A percentile compares a stretch with the other conserved stretches of the same genome.
phyloP scores from a whole-genome alignment of 1,140 invertebrate species.

The Sitodiplosis mosellana region DNA sequence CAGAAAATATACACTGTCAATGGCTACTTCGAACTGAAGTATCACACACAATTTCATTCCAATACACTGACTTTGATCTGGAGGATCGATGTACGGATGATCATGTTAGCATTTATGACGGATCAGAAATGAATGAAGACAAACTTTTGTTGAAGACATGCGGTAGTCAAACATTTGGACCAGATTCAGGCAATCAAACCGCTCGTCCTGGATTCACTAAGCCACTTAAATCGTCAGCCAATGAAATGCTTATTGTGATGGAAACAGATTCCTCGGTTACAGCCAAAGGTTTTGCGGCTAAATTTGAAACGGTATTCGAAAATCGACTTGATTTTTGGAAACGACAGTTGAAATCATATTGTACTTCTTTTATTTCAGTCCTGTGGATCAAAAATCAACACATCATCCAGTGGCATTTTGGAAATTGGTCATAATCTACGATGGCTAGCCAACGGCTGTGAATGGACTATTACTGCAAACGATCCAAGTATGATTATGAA shows the following conservation, averaged over 20 bases:
- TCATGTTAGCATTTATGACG: neutral
- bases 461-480: slow-evolving; percentile 21
- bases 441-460: slow-evolving; percentile 15
- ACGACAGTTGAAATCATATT: no score
- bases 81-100: slow-evolving; percentile 17
- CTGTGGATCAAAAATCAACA: slow-evolving; percentile 45
- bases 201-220: neutral
- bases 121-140: neutral
- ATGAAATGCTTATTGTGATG: neutral
- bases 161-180: neutral
- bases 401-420: slow-evolving; percentile 27
- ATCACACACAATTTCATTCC: slow-evolving; percentile 32
- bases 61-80: slow-evolving; percentile 36
- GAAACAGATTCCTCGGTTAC: neutral
- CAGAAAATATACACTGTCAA: slow-evolving; percentile 44
- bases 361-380: slow-evolving; percentile 25
- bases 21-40: slow-evolving; percentile 50
- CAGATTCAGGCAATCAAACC: no score
- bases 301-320: neutral
- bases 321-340: no score
- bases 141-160: neutral
- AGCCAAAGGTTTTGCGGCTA: neutral
- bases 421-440: slow-evolving; percentile 11
- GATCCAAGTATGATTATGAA: slow-evolving; percentile 35
- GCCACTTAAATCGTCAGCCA: neutral